These are phyloP conservation scores for Autographa gamma DNA, from an alignment of 2,888 invertebrate species.

Conservation along the genomic window DNA sequence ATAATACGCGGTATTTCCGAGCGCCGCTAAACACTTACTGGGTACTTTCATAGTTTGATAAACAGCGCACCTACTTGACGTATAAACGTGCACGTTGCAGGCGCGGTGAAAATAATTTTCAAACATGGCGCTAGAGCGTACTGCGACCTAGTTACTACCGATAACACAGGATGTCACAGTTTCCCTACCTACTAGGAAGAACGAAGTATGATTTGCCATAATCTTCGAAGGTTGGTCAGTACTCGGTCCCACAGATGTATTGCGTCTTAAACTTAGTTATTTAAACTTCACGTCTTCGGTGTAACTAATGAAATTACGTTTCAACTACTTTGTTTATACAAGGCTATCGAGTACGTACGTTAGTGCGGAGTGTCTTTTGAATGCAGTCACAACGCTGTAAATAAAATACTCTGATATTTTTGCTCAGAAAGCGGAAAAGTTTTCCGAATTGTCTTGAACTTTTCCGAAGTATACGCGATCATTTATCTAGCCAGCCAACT, in stretches of 20 bases:
- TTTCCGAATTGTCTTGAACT: background rate
- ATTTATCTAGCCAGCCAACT: slow-evolving; percentile 25
- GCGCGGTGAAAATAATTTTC: slow-evolving; percentile 85
- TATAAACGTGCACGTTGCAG: slow-evolving; percentile 61
- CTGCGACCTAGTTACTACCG: slow-evolving; percentile 81
- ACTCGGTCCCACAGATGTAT: slow-evolving; percentile 36
- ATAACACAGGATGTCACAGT: slow-evolving; percentile 87
- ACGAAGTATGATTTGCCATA: slow-evolving; percentile 41
- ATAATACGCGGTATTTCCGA: slow-evolving; percentile 52
- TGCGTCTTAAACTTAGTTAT: slow-evolving; percentile 46
- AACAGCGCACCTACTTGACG: slow-evolving; percentile 63
- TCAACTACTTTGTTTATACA: slow-evolving; percentile 19
- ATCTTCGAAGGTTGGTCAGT: slow-evolving; percentile 46
- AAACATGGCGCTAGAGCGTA: slow-evolving; percentile 73
- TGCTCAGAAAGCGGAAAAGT: background rate
- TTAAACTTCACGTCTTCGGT: slow-evolving; percentile 32
- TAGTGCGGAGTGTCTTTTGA: background rate
- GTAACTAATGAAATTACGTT: slow-evolving; percentile 43
- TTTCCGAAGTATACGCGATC: slow-evolving; percentile 23
- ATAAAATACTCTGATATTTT: background rate
- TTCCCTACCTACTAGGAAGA: slow-evolving; percentile 67
- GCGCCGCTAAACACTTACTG: slow-evolving; percentile 39
- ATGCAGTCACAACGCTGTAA: background rate
- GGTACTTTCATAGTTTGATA: slow-evolving; percentile 70
- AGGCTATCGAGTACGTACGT: slow-evolving; percentile 19